These are phyloP conservation scores for Toxotes lorentzi DNA, from an alignment of 2,797 vertebrate genomes.

Conservation along the genomic window DNA sequence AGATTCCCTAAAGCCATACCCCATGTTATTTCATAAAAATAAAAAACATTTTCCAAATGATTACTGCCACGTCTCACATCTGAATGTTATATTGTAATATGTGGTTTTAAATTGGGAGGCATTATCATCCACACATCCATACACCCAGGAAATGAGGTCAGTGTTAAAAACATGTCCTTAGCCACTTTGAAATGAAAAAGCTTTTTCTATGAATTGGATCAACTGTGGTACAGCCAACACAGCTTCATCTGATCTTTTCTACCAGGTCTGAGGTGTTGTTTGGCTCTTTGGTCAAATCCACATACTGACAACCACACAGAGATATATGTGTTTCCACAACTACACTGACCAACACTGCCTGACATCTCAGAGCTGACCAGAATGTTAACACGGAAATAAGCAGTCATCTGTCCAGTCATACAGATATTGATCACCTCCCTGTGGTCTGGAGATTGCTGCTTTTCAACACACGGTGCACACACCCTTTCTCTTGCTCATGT, in stretches of 20 bases:
- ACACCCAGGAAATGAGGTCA: not conserved
- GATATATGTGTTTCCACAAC: constrained; percentile 41
- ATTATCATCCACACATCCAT: not conserved
- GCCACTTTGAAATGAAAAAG: not conserved
- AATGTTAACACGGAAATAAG: constrained; percentile 78
- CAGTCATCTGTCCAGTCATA: constrained; percentile 65
- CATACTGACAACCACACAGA: constrained; percentile 20
- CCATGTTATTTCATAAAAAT: not conserved
- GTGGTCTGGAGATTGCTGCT: constrained; percentile 58
- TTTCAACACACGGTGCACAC: constrained; percentile 58
- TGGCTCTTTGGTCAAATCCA: constrained; percentile 18
- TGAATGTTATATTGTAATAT: not conserved
- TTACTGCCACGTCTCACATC: not conserved
- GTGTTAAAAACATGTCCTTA: constrained; percentile 1
- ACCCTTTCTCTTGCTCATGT: constrained; percentile 21
- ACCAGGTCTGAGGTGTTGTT: constrained; percentile 45
- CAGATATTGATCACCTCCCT: constrained; percentile 73
- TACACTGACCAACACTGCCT: constrained; percentile 36
- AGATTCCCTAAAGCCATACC: not conserved
- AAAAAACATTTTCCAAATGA: not conserved
- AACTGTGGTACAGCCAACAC: constrained; percentile 17
- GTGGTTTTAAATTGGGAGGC: not conserved
- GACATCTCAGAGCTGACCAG: constrained; percentile 58
- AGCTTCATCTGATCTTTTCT: constrained; percentile 47
- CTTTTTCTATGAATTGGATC: constrained; percentile 35